A percentile compares a stretch with the other conserved stretches of the same genome.
phyloP scores from a whole-genome alignment of 2,113 vertebrate genomes.

The Dicaeum eximium region DNA sequence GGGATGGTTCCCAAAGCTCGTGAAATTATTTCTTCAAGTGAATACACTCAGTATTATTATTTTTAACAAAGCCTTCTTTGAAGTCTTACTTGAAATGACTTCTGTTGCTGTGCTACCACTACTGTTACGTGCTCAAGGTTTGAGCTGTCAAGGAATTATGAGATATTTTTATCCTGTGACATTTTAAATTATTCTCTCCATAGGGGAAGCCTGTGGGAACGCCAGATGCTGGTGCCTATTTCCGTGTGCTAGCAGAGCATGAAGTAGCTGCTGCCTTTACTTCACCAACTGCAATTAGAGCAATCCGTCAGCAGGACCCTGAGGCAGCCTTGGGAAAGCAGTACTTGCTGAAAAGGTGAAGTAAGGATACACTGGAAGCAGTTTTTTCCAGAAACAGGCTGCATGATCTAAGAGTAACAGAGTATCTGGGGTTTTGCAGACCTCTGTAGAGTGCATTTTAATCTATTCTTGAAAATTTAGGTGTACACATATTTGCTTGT shows the following conservation, averaged over 20 bases:
- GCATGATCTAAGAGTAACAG: neutral
- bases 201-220: constrained; percentile 98
- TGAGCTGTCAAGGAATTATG: constrained; percentile 58
- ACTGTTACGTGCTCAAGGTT: constrained; percentile 1
- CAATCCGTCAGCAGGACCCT: constrained; percentile 94
- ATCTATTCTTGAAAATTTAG: neutral
- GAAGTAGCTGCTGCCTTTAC: constrained; percentile 86
- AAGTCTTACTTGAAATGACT: neutral
- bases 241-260: constrained; percentile 91
- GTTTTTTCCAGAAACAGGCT: neutral
- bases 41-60: neutral
- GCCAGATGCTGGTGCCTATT: constrained; percentile 90
- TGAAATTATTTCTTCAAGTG: neutral
- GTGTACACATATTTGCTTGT: neutral
- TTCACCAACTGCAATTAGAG: constrained; percentile 93
- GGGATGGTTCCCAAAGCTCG: neutral
- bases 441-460: neutral
- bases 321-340: constrained; percentile 76
- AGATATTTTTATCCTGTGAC: constrained; percentile 62
- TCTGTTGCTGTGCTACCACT: constrained; percentile 5
- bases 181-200: constrained; percentile 70
- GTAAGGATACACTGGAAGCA: constrained; percentile 13
- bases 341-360: constrained; percentile 86
- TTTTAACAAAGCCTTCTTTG: constrained; percentile 2
- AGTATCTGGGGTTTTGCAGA: neutral